Conservation (phyloP, 1,140 invertebrate genomes). For the Oncopodura yosiiana region DNA sequence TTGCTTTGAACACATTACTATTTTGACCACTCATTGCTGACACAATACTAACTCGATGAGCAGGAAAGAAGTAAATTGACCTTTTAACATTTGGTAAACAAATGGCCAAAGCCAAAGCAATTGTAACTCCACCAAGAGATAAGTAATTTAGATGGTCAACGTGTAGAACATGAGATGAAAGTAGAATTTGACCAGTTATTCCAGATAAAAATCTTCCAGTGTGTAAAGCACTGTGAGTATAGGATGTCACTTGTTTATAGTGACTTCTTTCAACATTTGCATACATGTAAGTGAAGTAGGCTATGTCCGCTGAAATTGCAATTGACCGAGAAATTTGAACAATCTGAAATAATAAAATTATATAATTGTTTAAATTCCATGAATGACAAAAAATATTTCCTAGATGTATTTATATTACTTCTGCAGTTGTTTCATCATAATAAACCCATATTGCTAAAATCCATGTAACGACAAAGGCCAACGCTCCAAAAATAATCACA, state of each 20-base stretch:
- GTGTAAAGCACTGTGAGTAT: constrained; percentile 58
- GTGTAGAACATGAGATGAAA: constrained; percentile 39
- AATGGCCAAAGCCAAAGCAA: constrained; percentile 45
- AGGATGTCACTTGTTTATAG: constrained; percentile 67
- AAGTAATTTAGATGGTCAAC: constrained; percentile 41
- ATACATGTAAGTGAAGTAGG: constrained; percentile 87
- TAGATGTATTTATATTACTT: not conserved
- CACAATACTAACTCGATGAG: not conserved
- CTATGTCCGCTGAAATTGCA: constrained; percentile 76
- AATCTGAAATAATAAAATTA: constrained; percentile 7
- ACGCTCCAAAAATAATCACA: constrained; percentile 63
- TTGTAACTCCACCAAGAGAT: constrained; percentile 37
- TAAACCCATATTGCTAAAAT: constrained; percentile 57
- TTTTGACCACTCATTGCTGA: not conserved
- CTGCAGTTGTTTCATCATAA: not conserved
- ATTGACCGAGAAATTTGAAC: constrained; percentile 46
- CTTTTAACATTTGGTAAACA: constrained; percentile 61
- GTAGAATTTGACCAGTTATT: constrained; percentile 53
- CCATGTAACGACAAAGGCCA: constrained; percentile 59
- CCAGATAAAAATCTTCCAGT: constrained; percentile 60
- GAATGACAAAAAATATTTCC: not conserved
- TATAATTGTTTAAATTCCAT: not conserved
- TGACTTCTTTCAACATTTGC: constrained; percentile 67
- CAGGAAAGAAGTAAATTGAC: constrained; percentile 69
- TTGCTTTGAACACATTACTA: not conserved